A percentile compares a stretch with the other conserved stretches of the same genome.
Conservation (phyloP, 2,113 vertebrate species). For the Desmodus rotundus region DNA sequence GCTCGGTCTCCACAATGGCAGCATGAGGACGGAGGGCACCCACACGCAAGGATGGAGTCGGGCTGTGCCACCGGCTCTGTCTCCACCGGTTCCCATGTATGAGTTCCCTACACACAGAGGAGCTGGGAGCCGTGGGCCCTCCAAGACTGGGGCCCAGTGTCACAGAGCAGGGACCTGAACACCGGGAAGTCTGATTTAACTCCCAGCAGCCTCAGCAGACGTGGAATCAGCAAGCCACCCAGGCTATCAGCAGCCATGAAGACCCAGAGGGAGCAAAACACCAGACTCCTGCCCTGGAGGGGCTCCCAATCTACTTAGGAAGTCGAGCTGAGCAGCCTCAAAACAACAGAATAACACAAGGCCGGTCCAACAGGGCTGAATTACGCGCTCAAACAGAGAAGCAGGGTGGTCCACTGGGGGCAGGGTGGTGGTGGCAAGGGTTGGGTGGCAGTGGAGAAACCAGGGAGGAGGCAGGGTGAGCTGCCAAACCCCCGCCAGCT, state of each 20-base stretch:
- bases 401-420: no score
- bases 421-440: neutral
- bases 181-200: neutral
- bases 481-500: neutral
- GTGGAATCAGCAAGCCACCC: neutral
- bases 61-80: fast-evolving
- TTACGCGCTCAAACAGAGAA: neutral
- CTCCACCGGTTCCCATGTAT: fast-evolving
- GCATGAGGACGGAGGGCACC: neutral
- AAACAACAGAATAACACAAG: neutral
- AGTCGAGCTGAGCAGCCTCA: neutral
- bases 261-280: neutral
- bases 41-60: neutral
- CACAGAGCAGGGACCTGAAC: neutral
- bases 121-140: neutral
- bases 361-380: neutral
- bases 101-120: neutral
- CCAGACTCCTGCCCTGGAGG: neutral
- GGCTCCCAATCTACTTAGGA: neutral
- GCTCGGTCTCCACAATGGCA: neutral
- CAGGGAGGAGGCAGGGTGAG: neutral
- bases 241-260: fast-evolving
- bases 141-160: fast-evolving
- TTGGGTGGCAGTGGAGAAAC: neutral
- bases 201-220: neutral